Percentiles rank a stretch among this genome's conserved stretches.
phyloP scores from a whole-genome alignment of 2,888 invertebrate genomes.

The Tipula confusa region DNA sequence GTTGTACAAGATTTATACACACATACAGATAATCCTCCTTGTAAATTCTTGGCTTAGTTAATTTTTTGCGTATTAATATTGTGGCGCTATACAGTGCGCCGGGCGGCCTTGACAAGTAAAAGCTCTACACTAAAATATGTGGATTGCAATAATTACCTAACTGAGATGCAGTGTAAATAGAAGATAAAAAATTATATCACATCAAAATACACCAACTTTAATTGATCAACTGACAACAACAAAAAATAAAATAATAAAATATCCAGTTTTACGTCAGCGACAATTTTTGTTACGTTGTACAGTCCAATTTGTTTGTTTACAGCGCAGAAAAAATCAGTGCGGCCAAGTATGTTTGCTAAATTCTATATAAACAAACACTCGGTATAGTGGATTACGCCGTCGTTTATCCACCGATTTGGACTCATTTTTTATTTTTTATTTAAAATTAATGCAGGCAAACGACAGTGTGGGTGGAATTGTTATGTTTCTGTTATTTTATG shows the following conservation, averaged over 20 bases:
- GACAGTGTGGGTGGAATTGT: background rate
- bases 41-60: no score
- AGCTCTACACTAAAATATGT: background rate
- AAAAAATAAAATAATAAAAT: background rate
- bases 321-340: background rate
- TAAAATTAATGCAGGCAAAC: no score
- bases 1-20: background rate
- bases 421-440: background rate
- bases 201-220: background rate
- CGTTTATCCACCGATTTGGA: background rate
- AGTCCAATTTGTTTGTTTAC: no score
- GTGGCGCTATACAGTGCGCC: background rate
- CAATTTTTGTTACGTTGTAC: background rate
- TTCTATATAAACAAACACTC: background rate
- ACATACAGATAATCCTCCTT: background rate
- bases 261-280: conserved; percentile 12
- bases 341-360: conserved; percentile 7
- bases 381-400: background rate
- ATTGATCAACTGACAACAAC: background rate
- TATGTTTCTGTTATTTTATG: background rate
- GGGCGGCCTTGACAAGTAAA: background rate
- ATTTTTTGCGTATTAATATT: no score
- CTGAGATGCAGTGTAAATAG: background rate
- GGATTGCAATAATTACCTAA: background rate
- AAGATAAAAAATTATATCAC: conserved; percentile 16